A percentile compares a stretch with the other conserved stretches of the same genome.
These are phyloP conservation scores for Sitobion miscanthi DNA, from an alignment of 1,140 invertebrate species.

Conservation along the genomic window DNA sequence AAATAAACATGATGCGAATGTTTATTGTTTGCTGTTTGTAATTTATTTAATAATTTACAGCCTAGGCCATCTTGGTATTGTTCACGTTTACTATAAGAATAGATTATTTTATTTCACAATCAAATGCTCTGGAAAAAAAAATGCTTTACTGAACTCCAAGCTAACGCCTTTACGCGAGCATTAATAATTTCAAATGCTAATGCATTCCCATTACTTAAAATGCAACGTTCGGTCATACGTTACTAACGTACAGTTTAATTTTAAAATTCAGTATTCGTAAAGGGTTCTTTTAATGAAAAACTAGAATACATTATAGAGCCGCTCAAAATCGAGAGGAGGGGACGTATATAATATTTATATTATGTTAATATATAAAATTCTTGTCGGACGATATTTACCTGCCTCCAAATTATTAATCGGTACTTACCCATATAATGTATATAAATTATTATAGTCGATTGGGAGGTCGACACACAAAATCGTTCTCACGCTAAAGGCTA, in stretches of 20 bases:
- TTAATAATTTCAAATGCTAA: constrained; percentile 8
- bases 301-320: not conserved
- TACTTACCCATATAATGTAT: no score
- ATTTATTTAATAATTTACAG: not conserved
- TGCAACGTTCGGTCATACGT: not conserved
- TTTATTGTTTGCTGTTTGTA: not conserved
- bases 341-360: not conserved
- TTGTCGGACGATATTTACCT: not conserved
- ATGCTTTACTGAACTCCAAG: not conserved
- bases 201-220: not conserved
- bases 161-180: not conserved
- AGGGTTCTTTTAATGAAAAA: not conserved
- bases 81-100: not conserved
- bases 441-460: not conserved
- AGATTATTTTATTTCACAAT: not conserved
- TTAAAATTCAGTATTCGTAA: not conserved
- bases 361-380: not conserved
- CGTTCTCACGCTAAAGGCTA: not conserved
- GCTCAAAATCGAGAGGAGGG: no score
- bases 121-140: not conserved
- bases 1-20: not conserved
- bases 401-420: not conserved
- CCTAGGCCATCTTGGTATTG: not conserved
- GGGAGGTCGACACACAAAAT: not conserved
- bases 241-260: not conserved